Base-by-base conservation (phyloP, 2,113 vertebrate species). In the Silurus meridionalis region DNA sequence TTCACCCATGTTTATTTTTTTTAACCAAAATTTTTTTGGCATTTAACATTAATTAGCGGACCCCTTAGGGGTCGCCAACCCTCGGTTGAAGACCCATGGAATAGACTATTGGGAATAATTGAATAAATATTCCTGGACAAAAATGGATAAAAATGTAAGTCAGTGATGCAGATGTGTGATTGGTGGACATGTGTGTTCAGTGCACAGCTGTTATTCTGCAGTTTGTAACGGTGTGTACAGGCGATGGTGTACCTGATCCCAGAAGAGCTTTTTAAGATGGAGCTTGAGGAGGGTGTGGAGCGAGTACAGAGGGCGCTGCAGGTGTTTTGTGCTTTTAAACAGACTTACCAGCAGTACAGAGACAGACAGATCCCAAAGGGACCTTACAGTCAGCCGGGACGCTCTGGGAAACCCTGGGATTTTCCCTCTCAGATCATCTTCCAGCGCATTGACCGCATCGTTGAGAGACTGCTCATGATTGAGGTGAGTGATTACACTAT, bases 231-330 rank as follows among this genome's bases (percentile, higher is more conserved):
- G 17, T 89, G 64, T 89, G 17, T 37, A 17, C 89, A 94, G 93
- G 90, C 92, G 58, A 91, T 94, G 80, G 92, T 78, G 50, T 93
- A 95, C 86, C 91, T 96, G 8, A 93, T 95, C 90, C 94, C 93
- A 23, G 94, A 94, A 86, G 94, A 95, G 69, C 93, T 96, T 90
- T 96, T 96, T 83, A 95, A 96, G 93, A 95, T 94, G 95, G 94
- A 95, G 83, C 84, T 95, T 21, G 93, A 95, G 91, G 94, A 93
- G 84, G 93, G 93, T 46, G 89, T 94, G 0, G 90, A 96, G 91
- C 94, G 93, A 89, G 88, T 95, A 69, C 90, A 93, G 80, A 91
- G 88, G 87, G 93, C 91, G 74, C 82, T 94, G 79, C 89, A 91
- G 80, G 87, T 91, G 67, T 93, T 95, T 77, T 88, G 69, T 85